A percentile compares a stretch with the other conserved stretches of the same genome.
Conservation (phyloP, 2,888 invertebrate species). For the Proisotoma minuta region DNA sequence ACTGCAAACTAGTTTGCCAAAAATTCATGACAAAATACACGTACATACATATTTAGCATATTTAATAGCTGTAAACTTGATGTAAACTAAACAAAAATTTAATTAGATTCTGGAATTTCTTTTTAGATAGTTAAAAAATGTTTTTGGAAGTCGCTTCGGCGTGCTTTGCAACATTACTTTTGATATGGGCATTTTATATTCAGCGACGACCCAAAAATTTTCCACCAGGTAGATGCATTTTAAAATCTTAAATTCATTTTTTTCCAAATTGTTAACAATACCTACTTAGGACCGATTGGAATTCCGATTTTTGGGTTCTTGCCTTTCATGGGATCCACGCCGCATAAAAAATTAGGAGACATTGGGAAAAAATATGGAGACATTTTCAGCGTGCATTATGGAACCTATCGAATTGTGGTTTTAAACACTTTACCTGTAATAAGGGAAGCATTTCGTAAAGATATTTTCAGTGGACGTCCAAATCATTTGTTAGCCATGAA, state of each 20-base stretch:
- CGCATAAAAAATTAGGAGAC: slow-evolving; percentile 32
- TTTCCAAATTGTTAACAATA: neutral
- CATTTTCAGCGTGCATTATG: slow-evolving; percentile 35
- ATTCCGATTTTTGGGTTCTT: slow-evolving; percentile 35
- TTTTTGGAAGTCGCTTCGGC: slow-evolving; percentile 7
- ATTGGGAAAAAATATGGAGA: slow-evolving; percentile 35
- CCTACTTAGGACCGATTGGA: slow-evolving; percentile 30
- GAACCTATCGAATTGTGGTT: slow-evolving; percentile 34
- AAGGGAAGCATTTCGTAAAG: slow-evolving; percentile 26
- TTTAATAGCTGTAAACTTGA: too few relatives aligned
- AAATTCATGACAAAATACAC: too few relatives aligned
- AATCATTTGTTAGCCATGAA: slow-evolving; percentile 36
- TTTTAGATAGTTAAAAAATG: too few relatives aligned
- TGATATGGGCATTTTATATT: slow-evolving; percentile 4
- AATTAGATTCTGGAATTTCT: neutral
- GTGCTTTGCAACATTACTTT: neutral
- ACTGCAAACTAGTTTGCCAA: too few relatives aligned
- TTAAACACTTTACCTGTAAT: slow-evolving; percentile 32
- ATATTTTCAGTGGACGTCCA: slow-evolving; percentile 34
- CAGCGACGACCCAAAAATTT: slow-evolving; percentile 21
- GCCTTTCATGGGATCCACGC: slow-evolving; percentile 31
- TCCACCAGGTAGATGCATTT: slow-evolving; percentile 36
- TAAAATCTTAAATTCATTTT: neutral
- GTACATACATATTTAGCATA: too few relatives aligned
- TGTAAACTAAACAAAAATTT: neutral